Evolutionary conservation across 2,797 vertebrate genomes (phyloP), one percentile per base, ranked within the genome.

Genomic region (Falco cherrug): DNA sequence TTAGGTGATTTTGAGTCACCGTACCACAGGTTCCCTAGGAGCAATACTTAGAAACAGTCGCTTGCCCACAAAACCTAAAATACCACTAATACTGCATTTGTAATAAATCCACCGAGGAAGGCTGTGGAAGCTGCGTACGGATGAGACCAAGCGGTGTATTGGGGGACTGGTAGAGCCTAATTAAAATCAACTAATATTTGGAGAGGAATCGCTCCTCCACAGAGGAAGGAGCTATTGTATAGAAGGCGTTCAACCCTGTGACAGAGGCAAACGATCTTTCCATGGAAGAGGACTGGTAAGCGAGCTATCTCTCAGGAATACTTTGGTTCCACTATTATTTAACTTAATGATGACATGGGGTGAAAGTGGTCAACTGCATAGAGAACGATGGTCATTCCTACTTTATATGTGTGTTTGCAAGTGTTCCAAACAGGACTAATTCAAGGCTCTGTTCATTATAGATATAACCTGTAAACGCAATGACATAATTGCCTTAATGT

Each of bases 161-260:
- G 53, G 26, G 45, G 63, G n/a, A 91, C 47, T 0, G 5, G 48
- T 7, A 51, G 26, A 79, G 21, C n/a, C 60, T 85, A 73, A 90
- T 90, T 91, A 80, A 93, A 96, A 74, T 73, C 35, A 92, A 21
- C 37, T 60, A 56, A 80, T 89, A 87, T 90, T 93, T 89, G 48
- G 63, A 90, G 51, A 90, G 15, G 22, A 87, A 50, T 54, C 75
- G 33, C 60, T 92, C n/a, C 54, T 87, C 57, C 60, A 64, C 14
- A 70, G 71, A 83, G 31, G n/a, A 96, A 89, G 59, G 18, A 59
- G 11, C 47, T 92, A 11, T 74, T 67, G 25, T 13, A 29, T 16
- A 70, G 53, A 39, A 74, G 29, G 21, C 60, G 61, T 54, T 93
- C 51, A 70, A 45, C 37, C 48, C 18, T 22, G 5, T 22, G 21